Evolutionary conservation across 2,113 vertebrate genomes (phyloP).

Genomic region (Centropus bengalensis): DNA sequence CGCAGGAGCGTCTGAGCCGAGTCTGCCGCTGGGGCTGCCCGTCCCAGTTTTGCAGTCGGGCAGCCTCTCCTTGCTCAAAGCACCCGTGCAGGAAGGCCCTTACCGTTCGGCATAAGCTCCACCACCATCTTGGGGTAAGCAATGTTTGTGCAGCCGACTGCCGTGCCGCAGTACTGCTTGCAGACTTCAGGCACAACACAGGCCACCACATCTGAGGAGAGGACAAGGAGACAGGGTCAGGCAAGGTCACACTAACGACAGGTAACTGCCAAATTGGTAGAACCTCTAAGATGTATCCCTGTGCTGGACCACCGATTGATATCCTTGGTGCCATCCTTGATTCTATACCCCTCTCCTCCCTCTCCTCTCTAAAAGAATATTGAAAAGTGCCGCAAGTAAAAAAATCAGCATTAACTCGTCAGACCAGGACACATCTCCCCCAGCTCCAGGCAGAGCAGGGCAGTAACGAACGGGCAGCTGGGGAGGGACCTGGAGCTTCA

Average conservation of each 20-base stretch:
- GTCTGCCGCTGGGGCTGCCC: not conserved
- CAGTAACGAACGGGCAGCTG: not conserved
- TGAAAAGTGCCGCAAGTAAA: not conserved
- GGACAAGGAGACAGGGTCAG: not conserved
- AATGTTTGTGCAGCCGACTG: conserved; percentile 91
- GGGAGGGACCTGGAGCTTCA: not conserved
- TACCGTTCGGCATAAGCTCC: conserved; percentile 93
- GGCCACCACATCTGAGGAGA: conserved; percentile 84
- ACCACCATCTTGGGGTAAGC: conserved; percentile 93
- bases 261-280: not conserved
- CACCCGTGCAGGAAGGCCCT: not conserved
- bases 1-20: not conserved
- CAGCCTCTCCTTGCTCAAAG: not conserved
- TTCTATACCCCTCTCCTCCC: not conserved
- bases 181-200: conserved; percentile 85
- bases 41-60: not conserved
- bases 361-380: not conserved
- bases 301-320: not conserved
- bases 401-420: not conserved
- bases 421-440: not conserved
- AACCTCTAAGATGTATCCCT: not conserved
- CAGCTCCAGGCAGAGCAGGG: not conserved
- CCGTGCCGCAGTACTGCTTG: conserved; percentile 73
- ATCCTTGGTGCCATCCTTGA: not conserved
- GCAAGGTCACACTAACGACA: not conserved